Evolutionary conservation across 2,888 invertebrate species (phyloP).

Genomic region (Pasiphila rectangulata): DNA sequence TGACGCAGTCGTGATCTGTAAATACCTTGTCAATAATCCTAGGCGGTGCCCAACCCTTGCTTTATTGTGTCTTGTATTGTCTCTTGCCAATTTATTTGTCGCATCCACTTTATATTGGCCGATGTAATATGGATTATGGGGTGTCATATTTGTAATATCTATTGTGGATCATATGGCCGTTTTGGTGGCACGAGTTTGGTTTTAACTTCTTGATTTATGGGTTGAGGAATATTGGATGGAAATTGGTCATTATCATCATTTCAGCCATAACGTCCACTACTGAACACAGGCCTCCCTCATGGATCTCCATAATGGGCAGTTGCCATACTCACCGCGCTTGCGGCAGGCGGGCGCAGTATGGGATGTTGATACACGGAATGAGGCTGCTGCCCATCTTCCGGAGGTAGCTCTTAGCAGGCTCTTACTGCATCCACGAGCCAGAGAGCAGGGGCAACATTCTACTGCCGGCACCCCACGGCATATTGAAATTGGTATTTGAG

Average conservation of each 20-base stretch:
- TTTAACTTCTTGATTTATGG: conserved; percentile 17
- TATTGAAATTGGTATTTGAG: no score
- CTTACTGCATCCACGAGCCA: no score
- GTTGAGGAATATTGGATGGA: not conserved
- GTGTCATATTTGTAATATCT: conserved; percentile 42
- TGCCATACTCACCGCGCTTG: no score
- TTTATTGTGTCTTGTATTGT: conserved; percentile 50
- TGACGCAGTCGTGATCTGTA: conserved; percentile 14
- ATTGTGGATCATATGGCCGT: conserved; percentile 11
- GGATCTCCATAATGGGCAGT: no score
- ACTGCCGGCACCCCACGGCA: no score
- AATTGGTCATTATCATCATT: not conserved
- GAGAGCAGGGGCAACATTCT: no score
- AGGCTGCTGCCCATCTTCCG: no score
- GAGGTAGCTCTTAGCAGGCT: no score
- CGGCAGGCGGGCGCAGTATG: no score
- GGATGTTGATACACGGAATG: no score
- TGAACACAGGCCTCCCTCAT: no score
- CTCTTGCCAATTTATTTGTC: conserved; percentile 66
- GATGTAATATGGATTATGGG: conserved; percentile 52
- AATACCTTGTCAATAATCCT: conserved; percentile 40
- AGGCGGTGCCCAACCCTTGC: conserved; percentile 62
- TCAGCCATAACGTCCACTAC: no score
- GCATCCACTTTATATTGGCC: conserved; percentile 61
- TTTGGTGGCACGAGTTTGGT: conserved; percentile 11